Percentiles rank a stretch among this genome's conserved stretches.
Evolutionary conservation across 2,888 invertebrate genomes (phyloP).

Genomic region (Ethmia dodecea): DNA sequence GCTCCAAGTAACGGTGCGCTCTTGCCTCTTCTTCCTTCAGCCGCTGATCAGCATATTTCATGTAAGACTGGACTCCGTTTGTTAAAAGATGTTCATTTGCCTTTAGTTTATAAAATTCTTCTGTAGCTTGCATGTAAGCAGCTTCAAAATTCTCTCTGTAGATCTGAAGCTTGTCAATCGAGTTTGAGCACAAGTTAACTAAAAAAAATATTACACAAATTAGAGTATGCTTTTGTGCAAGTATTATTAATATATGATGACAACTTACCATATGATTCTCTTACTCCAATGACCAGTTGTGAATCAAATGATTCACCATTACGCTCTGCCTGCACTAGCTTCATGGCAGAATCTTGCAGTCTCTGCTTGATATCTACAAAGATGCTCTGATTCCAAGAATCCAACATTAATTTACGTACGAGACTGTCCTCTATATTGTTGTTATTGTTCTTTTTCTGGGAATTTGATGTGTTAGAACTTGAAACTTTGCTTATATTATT

Average conservation of each 20-base stretch:
- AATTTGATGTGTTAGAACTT: conserved; percentile 53
- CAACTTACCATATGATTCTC: conserved; percentile 94
- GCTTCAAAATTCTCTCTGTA: conserved; percentile 98
- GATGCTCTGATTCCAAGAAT: conserved; percentile 98
- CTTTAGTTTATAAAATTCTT: conserved; percentile 94
- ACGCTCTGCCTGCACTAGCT: conserved; percentile 96
- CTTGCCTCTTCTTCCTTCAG: conserved; percentile 96
- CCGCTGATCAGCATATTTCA: conserved; percentile 97
- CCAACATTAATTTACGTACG: conserved; percentile 96
- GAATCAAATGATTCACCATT: conserved; percentile 99
- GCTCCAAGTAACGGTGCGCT: conserved; percentile 94
- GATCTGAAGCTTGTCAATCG: conserved; percentile 94
- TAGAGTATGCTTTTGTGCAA: not conserved
- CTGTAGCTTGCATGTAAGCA: conserved; percentile 96
- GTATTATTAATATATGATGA: not conserved
- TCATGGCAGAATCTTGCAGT: conserved; percentile 97
- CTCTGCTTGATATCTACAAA: conserved; percentile 96
- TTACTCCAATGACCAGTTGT: conserved; percentile 96
- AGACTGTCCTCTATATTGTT: conserved; percentile 90
- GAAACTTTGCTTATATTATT: conserved; percentile 73
- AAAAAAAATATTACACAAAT: conserved; percentile 32
- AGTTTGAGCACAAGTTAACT: conserved; percentile 97
- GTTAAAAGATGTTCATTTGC: conserved; percentile 92
- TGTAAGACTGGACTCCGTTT: conserved; percentile 97
- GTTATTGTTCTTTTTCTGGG: conserved; percentile 70